phyloP scores from a whole-genome alignment of 2,113 vertebrate genomes.

The Callopanchax toddi region DNA sequence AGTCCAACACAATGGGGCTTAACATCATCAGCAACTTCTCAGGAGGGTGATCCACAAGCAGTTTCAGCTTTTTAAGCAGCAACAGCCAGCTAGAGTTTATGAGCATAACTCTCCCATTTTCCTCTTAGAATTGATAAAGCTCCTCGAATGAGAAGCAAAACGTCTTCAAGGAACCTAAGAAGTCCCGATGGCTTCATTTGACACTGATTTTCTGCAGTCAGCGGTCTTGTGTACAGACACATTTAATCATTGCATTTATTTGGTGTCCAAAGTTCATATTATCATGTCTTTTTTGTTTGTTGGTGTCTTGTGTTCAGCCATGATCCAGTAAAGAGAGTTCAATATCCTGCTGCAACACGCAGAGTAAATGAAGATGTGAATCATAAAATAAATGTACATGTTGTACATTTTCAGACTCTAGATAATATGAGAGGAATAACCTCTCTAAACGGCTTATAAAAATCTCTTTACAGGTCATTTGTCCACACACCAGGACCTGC shows the following conservation, averaged over 20 bases:
- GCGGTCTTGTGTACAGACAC: not conserved
- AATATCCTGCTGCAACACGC: constrained; percentile 18
- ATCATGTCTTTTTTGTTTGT: not conserved
- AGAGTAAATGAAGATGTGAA: not conserved
- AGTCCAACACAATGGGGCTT: too few relatives aligned
- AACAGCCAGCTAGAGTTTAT: too few relatives aligned
- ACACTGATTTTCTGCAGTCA: not conserved
- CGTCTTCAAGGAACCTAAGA: too few relatives aligned
- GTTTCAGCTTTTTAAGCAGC: too few relatives aligned
- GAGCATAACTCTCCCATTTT: too few relatives aligned
- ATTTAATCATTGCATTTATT: not conserved
- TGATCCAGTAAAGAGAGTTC: not conserved
- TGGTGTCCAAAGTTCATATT: constrained; percentile 20
- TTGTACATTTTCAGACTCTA: too few relatives aligned
- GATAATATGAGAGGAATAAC: not conserved
- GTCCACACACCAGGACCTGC: not conserved
- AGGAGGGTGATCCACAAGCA: too few relatives aligned
- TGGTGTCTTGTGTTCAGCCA: not conserved
- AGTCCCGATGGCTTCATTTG: too few relatives aligned
- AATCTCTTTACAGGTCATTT: not conserved
- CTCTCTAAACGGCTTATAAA: not conserved
- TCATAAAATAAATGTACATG: not conserved
- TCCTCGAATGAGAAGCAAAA: too few relatives aligned
- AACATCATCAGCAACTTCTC: too few relatives aligned
- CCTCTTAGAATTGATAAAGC: too few relatives aligned